Percentiles rank a stretch among this genome's conserved stretches.
Evolutionary conservation across 2,113 vertebrate genomes (phyloP).

Genomic region (Chloropsis hardwickii): DNA sequence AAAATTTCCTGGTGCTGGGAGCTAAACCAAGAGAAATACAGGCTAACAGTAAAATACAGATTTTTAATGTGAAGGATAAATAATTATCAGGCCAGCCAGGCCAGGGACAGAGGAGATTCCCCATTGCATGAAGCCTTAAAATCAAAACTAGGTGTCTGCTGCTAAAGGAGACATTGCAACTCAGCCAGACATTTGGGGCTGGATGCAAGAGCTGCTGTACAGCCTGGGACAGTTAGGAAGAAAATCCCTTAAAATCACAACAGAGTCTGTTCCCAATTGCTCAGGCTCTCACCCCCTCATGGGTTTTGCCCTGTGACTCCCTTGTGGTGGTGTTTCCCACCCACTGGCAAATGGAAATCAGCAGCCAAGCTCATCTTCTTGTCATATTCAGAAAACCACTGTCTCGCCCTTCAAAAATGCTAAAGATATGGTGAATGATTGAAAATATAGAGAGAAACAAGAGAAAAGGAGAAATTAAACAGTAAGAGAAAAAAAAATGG

Average conservation of each 20-base stretch:
- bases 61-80: not conserved
- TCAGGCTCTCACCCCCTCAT: not conserved
- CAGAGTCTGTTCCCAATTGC: not conserved
- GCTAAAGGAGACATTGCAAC: not conserved
- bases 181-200: not conserved
- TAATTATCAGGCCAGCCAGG: not conserved
- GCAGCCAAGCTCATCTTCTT: not conserved
- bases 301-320: not conserved
- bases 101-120: not conserved
- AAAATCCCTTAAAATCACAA: not conserved
- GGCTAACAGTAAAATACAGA: not conserved
- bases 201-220: not conserved
- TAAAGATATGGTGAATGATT: not conserved
- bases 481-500: conserved; percentile 41
- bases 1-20: conserved; percentile 16
- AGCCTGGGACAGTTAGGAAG: not conserved
- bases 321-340: not conserved
- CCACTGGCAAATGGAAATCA: not conserved
- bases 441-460: not conserved
- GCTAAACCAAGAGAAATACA: not conserved
- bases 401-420: not conserved
- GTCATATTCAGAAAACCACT: not conserved
- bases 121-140: not conserved
- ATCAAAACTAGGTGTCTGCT: not conserved
- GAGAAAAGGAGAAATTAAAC: conserved; percentile 33